Percentiles rank a stretch among this genome's conserved stretches.
phyloP scores from a whole-genome alignment of 2,113 vertebrate genomes.

The Martes martes region DNA sequence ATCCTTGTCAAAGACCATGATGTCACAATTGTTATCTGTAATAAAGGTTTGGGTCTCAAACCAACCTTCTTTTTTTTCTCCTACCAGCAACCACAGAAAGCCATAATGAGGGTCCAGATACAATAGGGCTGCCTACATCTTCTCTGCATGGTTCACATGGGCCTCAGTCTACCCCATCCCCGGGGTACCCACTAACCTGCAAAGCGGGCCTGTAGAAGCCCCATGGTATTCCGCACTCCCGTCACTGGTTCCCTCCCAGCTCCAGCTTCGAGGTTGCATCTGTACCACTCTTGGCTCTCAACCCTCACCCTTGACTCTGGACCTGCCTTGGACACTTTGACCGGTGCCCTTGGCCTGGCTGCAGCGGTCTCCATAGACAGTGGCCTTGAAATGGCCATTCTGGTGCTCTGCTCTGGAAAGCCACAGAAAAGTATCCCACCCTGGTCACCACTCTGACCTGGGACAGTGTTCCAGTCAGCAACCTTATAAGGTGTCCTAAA shows the following conservation, averaged over 20 bases:
- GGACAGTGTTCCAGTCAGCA: conserved; percentile 73
- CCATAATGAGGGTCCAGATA: conserved; percentile 64
- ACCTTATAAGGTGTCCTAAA: conserved; percentile 73
- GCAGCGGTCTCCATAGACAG: not conserved
- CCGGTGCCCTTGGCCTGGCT: not conserved
- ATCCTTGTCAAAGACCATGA: conserved; percentile 57
- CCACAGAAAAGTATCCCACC: not conserved
- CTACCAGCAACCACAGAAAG: conserved; percentile 69
- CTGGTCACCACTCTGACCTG: not conserved
- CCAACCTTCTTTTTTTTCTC: conserved; percentile 71
- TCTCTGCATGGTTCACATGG: conserved; percentile 62
- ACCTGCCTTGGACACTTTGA: not conserved
- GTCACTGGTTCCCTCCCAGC: not conserved
- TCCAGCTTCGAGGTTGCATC: not conserved
- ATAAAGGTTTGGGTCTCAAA: conserved; percentile 54
- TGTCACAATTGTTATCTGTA: conserved; percentile 63
- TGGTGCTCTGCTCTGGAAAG: not conserved
- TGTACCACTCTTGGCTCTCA: not conserved
- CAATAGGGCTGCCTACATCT: conserved; percentile 52
- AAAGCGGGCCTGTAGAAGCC: not conserved
- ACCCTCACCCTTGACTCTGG: not conserved
- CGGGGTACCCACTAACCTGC: not conserved
- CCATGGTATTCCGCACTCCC: not conserved
- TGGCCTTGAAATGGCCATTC: not conserved
- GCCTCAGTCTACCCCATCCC: not conserved